Evolutionary conservation across 92 coral and sea anemone species (phyloP), one percentile per base, ranked within the genome.

Genomic region (Chrysogorgia sp.): DNA sequence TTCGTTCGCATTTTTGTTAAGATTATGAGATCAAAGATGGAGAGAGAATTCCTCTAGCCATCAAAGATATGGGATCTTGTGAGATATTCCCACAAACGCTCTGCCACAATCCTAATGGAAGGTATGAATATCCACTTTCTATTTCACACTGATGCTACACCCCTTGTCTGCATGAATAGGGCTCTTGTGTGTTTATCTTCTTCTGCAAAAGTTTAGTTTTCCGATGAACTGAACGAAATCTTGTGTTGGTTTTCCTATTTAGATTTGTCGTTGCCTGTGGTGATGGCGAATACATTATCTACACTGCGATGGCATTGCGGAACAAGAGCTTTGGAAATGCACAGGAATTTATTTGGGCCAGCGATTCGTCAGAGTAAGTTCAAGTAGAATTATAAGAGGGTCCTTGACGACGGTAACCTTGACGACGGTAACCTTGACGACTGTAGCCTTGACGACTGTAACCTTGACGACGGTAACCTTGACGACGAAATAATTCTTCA

Each of bases 261-360:
- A 92, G 98, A 80, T 93, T 93, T 89, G 98, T 93, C 10, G 98
- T 93, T 0, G 98, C 92, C 43, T 93, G 98, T 85, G 98, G 98
- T 40, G 98, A 93, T 87, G 98, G 98, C 21, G 98, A 93, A 70
- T 93, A 93, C 84, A 93, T 93, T 72, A 93, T 93, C 45, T 93
- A 93, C 84, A 93, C 98, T 49, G 98, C 98, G 3, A 93, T 93
- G 98, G 98, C 98, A 13, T 79, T 93, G 56, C 92, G 98, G 72
- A 93, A 93, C 90, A 93, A 93, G 83, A 93, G 97, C 79, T 93
- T 93, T 87, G 98, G 98, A 34, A 91, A 92, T 67, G 98, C 96
- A 40, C 98, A 93, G 70, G 98, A 93, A 76, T 93, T 93, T 93
- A 96, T 93, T 34, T 93, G 98, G 98, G 97, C 98, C 10, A 90